These are phyloP conservation scores for Aleiodes testaceus DNA, from an alignment of 2,888 invertebrate species.

Conservation along the genomic window DNA sequence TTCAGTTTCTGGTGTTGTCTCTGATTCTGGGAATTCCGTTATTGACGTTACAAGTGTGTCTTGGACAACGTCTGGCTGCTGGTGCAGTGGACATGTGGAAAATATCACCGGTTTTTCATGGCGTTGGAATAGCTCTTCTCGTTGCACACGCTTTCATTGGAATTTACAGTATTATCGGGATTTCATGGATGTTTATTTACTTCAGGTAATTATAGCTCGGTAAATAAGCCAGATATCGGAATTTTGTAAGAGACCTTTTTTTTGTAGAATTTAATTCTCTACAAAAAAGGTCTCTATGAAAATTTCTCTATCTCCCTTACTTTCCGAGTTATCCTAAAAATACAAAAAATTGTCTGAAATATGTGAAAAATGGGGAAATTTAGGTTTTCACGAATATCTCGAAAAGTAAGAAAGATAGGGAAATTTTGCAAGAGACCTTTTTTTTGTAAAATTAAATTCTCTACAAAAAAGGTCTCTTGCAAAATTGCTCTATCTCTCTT, in stretches of 20 bases:
- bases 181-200: slow-evolving; percentile 94
- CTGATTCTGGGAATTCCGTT: slow-evolving; percentile 88
- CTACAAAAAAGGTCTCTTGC: no score
- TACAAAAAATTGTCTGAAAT: no score
- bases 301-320: no score
- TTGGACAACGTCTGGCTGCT: slow-evolving; percentile 88
- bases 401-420: no score
- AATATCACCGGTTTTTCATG: slow-evolving; percentile 93
- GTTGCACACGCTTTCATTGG: slow-evolving; percentile 87
- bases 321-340: no score
- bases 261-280: background rate
- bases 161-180: slow-evolving; percentile 89
- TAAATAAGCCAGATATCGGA: background rate
- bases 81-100: slow-evolving; percentile 95
- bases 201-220: slow-evolving; percentile 73
- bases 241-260: background rate
- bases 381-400: no score
- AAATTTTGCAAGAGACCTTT: no score
- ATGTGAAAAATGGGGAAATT: no score
- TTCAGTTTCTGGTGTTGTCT: slow-evolving; percentile 90
- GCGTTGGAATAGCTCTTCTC: slow-evolving; percentile 88
- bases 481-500: no score
- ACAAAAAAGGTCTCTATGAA: no score
- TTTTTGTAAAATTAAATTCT: no score
- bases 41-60: slow-evolving; percentile 87